Evolutionary conservation across 2,888 invertebrate species (phyloP).

Genomic region (Stramonita haemastoma): DNA sequence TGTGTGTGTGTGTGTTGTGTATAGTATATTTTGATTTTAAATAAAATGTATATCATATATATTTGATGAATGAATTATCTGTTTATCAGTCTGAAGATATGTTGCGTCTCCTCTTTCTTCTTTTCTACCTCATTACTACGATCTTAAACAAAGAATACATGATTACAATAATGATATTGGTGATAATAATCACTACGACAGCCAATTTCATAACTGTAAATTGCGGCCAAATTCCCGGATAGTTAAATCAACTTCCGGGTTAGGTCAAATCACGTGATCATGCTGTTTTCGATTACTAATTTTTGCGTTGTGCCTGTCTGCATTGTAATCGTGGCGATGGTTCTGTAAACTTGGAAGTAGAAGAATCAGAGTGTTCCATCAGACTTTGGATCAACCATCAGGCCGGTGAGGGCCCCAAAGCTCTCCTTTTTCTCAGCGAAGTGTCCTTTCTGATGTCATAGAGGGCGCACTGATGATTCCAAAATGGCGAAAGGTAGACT

Average conservation of each 20-base stretch:
- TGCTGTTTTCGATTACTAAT: slow-evolving; percentile 35
- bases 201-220: too few species aligned
- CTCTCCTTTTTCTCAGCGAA: background rate
- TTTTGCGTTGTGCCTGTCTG: slow-evolving; percentile 21
- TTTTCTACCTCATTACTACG: too few species aligned
- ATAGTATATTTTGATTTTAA: too few species aligned
- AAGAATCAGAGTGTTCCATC: background rate
- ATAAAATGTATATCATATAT: too few species aligned
- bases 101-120: too few species aligned
- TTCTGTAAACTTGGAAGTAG: background rate
- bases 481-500: slow-evolving; percentile 19
- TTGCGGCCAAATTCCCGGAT: slow-evolving; percentile 32
- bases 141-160: too few species aligned
- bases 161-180: too few species aligned
- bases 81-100: too few species aligned
- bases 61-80: too few species aligned
- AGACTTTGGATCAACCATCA: background rate
- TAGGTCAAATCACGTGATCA: slow-evolving; percentile 35
- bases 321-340: background rate
- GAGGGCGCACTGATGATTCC: slow-evolving; percentile 31
- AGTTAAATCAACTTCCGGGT: slow-evolving; percentile 43
- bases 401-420: background rate
- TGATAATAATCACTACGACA: too few species aligned
- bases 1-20: too few species aligned
- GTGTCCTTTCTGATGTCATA: slow-evolving; percentile 16